A percentile compares a stretch with the other conserved stretches of the same genome.
phyloP scores from a whole-genome alignment of 2,113 vertebrate species.

The Embiotoca jacksoni region DNA sequence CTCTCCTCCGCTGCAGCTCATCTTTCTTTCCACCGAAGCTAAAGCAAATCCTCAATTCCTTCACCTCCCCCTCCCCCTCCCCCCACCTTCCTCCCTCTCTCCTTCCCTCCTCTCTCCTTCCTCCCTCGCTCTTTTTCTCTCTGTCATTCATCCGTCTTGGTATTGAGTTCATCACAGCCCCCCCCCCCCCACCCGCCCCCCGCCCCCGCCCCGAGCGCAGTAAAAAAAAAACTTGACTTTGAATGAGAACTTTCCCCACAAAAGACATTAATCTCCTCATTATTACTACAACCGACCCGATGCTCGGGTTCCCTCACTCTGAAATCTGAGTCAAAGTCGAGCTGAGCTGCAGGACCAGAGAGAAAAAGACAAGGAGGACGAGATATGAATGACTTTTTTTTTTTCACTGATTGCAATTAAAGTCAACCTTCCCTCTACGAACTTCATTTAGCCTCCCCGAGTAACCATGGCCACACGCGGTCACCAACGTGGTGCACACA shows the following conservation, averaged over 20 bases:
- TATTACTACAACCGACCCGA: conserved; percentile 44
- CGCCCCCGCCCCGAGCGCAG: neutral
- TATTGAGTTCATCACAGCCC: conserved; percentile 45
- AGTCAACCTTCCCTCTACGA: conserved; percentile 15
- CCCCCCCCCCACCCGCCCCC: neutral
- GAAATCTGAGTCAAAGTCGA: conserved; percentile 46
- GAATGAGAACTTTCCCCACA: conserved; percentile 61
- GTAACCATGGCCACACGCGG: conserved; percentile 30
- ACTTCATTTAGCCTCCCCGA: conserved; percentile 11
- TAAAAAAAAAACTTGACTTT: conserved; percentile 40
- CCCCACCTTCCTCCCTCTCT: neutral
- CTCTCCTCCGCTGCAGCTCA: conserved; percentile 22
- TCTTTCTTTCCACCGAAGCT: conserved; percentile 31
- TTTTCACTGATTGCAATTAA: conserved; percentile 17
- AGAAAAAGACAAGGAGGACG: conserved; percentile 5
- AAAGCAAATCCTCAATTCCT: conserved; percentile 18
- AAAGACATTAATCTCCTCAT: conserved; percentile 69
- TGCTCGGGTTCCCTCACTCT: conserved; percentile 35
- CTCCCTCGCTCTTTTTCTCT: conserved; percentile 13
- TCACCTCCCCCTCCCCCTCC: neutral
- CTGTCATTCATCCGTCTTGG: conserved; percentile 45
- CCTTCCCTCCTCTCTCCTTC: conserved; percentile 1
- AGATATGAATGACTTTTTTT: conserved; percentile 25
- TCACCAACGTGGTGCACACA: too few species aligned
- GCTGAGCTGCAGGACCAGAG: conserved; percentile 45